Base-by-base conservation (phyloP, 30 jellyfish, hydroid and myxozoan species). In the Clytia hemisphaerica region DNA sequence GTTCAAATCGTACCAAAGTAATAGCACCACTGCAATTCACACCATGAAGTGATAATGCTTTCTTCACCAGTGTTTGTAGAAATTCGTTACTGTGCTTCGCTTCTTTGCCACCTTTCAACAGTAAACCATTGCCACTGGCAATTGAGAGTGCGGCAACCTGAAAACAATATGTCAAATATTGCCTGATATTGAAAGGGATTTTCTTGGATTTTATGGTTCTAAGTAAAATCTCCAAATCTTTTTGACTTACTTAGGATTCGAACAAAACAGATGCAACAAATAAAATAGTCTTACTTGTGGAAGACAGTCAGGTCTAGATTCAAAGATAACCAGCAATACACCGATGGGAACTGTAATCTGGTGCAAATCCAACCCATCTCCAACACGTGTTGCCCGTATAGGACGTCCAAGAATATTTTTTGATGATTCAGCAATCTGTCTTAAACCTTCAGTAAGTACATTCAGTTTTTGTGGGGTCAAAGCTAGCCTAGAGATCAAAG, bases 131-230 rank as follows among this genome's bases (percentile, higher is more conserved):
- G 2, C 95, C 98, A 1, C 92, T 60, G 4, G 95, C 93, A 37
- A 89, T 89, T 19, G 98, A 83, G 22, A 89, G 85, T 0, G 98
- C 98, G 6, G 98, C 98, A 48, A 89, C 98, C 97, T 88, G 28
- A 19, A 54, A 79, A 37, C n/a, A n/a, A n/a, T n/a, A n/a, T n/a
- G n/a, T n/a, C n/a, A n/a, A n/a, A n/a, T n/a, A n/a, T n/a, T n/a
- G n/a, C n/a, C n/a, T n/a, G n/a, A n/a, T n/a, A n/a, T n/a, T n/a
- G n/a, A n/a, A n/a, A n/a, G n/a, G n/a, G n/a, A n/a, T n/a, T n/a
- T n/a, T n/a, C n/a, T n/a, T n/a, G n/a, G n/a, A n/a, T n/a, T n/a
- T n/a, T n/a, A n/a, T n/a, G n/a, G n/a, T n/a, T n/a, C n/a, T n/a
- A n/a, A n/a, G n/a, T n/a, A n/a, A n/a, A n/a, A n/a, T n/a, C n/a